Evolutionary conservation across 2,113 vertebrate genomes (phyloP).

Genomic region (Forbesichthys agassizii): DNA sequence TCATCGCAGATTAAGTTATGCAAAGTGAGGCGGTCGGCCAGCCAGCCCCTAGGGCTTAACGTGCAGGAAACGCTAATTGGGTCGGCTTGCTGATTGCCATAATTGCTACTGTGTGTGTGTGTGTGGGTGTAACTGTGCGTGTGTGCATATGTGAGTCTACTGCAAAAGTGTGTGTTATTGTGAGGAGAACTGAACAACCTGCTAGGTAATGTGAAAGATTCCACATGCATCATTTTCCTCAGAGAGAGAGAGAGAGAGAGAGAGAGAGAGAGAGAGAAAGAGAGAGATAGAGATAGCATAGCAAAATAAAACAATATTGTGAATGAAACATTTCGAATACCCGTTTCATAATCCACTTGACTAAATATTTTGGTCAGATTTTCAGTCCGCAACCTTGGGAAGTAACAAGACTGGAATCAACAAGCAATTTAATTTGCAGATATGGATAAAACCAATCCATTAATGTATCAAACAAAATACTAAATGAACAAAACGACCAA

Average conservation of each 20-base stretch:
- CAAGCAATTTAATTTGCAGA: too few species aligned
- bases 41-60: constrained; percentile 84
- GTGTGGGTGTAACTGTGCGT: constrained; percentile 16
- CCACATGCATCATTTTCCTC: constrained; percentile 37
- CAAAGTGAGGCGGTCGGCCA: constrained; percentile 85
- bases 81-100: constrained; percentile 97
- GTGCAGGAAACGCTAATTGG: constrained; percentile 96
- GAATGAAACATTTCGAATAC: neutral
- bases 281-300: neutral
- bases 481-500: too few species aligned
- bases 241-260: neutral
- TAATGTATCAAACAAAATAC: too few species aligned
- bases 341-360: too few species aligned
- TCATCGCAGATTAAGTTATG: constrained; percentile 99
- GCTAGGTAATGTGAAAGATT: constrained; percentile 48
- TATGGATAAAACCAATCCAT: too few species aligned
- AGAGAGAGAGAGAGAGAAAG: neutral
- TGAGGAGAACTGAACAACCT: constrained; percentile 48
- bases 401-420: too few species aligned
- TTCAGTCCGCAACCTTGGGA: too few species aligned
- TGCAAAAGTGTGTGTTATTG: constrained; percentile 8
- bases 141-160: constrained; percentile 1
- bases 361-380: too few species aligned
- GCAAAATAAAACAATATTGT: neutral
- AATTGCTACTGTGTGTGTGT: constrained; percentile 95